Base-by-base conservation (phyloP, 2,797 vertebrate species). In the Phoebastria nigripes region DNA sequence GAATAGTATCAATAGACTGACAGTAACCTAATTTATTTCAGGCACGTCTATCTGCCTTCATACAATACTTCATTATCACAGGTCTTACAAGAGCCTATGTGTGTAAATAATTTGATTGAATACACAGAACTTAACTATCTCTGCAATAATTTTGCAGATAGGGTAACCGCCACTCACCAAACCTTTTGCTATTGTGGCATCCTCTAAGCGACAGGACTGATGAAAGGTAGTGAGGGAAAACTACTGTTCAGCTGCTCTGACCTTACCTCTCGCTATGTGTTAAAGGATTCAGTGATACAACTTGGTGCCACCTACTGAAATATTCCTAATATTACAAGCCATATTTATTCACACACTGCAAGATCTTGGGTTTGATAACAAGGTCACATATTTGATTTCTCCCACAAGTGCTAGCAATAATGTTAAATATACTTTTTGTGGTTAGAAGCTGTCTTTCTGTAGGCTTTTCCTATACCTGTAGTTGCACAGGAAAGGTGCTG, bases 251-350 rank as follows among this genome's bases (percentile, higher is more conserved):
- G 51, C 46, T n/a, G 35, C 74, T 62, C 44, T 65, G 76, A 51
- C 47, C 18, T 28, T 8, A 4, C 54, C 21, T n/a, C 41, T 55
- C 21, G 42, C 44, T 8, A 2, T 11, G 25, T 63, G 41, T 29
- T 62, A 11, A 16, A 62, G 58, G 44, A 26, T 20, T 77, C 59
- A 7, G 56, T 59, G 77, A 21, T 19, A 25, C 33, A 8, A 24
- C 61, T 46, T 83, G 61, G 55, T 95, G 90, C 88, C 96, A 94
- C 59, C 91, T 96, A 47, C 91, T 90, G 94, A 63, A 78, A 55
- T 15, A 33, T 13, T 35, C 19, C 4, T 19, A 15, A 13, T 70
- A 56, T 51, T 88, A 33, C 87, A 96, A 62, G 46, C 46, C 63
- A 4, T 29, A 6, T 42, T 56, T 79, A 12, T 26, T 79, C 35